These are phyloP conservation scores for Ciconia maguari DNA, from an alignment of 2,113 vertebrate genomes.

Conservation along the genomic window DNA sequence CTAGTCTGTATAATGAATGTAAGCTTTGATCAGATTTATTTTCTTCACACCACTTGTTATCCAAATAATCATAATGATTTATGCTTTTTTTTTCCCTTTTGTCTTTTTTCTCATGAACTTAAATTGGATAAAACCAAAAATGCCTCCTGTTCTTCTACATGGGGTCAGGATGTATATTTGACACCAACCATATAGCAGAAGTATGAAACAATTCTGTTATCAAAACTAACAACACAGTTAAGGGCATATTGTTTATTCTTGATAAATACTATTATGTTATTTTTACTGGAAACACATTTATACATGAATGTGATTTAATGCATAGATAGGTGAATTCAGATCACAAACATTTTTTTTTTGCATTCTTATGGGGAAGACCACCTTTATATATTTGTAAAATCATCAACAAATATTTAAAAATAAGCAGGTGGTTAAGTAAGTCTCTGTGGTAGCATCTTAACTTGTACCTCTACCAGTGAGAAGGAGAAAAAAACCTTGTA, in stretches of 20 bases:
- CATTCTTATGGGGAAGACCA: not conserved
- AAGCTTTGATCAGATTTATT: not conserved
- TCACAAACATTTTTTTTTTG: not conserved
- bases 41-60: not conserved
- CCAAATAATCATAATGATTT: not conserved
- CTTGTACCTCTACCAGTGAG: not conserved
- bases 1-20: not conserved
- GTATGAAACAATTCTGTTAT: not conserved
- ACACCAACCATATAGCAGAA: not conserved
- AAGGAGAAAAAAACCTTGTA: not conserved
- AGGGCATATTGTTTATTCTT: not conserved
- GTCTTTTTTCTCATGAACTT: not conserved
- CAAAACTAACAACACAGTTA: not conserved
- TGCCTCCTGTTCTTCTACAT: fast-evolving
- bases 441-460: not conserved
- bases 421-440: not conserved
- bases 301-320: not conserved
- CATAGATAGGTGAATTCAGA: not conserved
- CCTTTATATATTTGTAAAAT: not conserved
- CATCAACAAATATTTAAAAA: not conserved
- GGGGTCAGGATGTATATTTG: not conserved
- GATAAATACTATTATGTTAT: not conserved
- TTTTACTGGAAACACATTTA: not conserved
- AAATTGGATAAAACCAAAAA: not conserved
- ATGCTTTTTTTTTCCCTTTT: not conserved